Conservation (phyloP, 2,888 invertebrate species). For the Cheilosia variabilis region DNA sequence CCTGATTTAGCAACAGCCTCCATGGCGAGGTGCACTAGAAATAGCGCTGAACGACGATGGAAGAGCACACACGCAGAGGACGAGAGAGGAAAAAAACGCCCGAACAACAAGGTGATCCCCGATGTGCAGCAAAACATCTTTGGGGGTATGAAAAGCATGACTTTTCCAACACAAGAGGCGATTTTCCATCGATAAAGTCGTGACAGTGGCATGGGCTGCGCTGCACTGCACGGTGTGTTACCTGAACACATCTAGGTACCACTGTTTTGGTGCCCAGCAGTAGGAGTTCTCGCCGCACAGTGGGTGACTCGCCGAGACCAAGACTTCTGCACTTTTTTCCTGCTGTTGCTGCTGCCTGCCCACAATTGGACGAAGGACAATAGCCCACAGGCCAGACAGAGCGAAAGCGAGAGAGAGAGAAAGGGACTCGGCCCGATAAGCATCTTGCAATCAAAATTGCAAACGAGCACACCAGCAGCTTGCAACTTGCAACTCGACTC, state of each 20-base stretch:
- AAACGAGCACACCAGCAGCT: conserved; percentile 26
- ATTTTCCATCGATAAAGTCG: conserved; percentile 77
- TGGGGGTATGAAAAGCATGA: conserved; percentile 77
- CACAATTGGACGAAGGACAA: conserved; percentile 24
- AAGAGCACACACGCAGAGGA: conserved; percentile 22
- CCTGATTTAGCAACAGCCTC: conserved; percentile 63
- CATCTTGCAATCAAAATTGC: conserved; percentile 67
- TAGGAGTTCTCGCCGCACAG: conserved; percentile 73
- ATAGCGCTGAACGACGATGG: conserved; percentile 51
- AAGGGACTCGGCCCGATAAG: conserved; percentile 51
- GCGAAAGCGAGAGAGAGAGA: conserved; percentile 1
- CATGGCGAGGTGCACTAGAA: conserved; percentile 65
- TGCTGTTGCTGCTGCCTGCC: conserved; percentile 31
- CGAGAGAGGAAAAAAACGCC: neutral
- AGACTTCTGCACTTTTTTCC: conserved; percentile 58
- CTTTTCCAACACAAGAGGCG: conserved; percentile 78
- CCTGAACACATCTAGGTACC: conserved; percentile 70
- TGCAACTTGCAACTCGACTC: conserved; percentile 22
- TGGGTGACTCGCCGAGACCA: conserved; percentile 67
- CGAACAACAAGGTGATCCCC: conserved; percentile 62
- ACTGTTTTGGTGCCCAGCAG: conserved; percentile 73
- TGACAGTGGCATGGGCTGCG: conserved; percentile 75
- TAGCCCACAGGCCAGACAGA: neutral
- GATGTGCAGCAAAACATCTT: conserved; percentile 75
- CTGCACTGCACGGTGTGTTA: conserved; percentile 49